Percentiles rank a stretch among this genome's conserved stretches.
These are phyloP conservation scores for Acleris laterana DNA, from an alignment of 2,888 invertebrate genomes.

Conservation along the genomic window DNA sequence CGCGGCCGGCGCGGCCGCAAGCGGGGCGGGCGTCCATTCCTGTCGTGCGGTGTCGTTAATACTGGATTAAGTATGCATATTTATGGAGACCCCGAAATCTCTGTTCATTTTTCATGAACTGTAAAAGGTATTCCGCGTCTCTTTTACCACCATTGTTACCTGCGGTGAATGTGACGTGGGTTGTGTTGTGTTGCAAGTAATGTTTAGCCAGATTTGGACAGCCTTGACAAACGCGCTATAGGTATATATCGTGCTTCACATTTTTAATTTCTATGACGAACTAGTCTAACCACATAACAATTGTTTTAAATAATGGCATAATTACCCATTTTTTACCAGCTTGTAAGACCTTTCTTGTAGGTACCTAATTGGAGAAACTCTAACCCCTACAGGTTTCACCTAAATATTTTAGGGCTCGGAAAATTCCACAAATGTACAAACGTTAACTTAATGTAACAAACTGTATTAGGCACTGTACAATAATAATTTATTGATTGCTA, in stretches of 20 bases:
- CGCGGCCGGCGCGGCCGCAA: conserved; percentile 39
- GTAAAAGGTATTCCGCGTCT: conserved; percentile 39
- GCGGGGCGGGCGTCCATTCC: conserved; percentile 39
- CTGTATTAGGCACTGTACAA: too few species aligned
- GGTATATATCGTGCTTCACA: background rate
- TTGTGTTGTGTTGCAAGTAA: background rate
- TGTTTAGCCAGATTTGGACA: conserved; percentile 17
- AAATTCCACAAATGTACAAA: too few species aligned
- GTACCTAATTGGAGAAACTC: too few species aligned
- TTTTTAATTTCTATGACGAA: conserved; percentile 16
- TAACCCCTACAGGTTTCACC: too few species aligned
- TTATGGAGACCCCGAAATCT: conserved; percentile 39
- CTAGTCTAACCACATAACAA: conserved; percentile 3
- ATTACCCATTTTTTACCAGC: background rate
- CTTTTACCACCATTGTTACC: conserved; percentile 15
- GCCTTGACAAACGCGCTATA: conserved; percentile 24
- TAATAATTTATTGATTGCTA: background rate
- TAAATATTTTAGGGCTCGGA: too few species aligned
- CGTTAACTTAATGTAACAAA: too few species aligned
- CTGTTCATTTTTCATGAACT: conserved; percentile 42
- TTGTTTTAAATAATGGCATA: conserved; percentile 22
- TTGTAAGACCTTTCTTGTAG: too few species aligned
- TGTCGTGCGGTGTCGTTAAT: conserved; percentile 45
- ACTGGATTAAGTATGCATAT: conserved; percentile 48
- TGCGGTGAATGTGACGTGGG: conserved; percentile 7